Percentiles rank a stretch among this genome's conserved stretches.
These are phyloP conservation scores for Adelognathus sp. DNA, from an alignment of 2,888 invertebrate genomes.

Conservation along the genomic window DNA sequence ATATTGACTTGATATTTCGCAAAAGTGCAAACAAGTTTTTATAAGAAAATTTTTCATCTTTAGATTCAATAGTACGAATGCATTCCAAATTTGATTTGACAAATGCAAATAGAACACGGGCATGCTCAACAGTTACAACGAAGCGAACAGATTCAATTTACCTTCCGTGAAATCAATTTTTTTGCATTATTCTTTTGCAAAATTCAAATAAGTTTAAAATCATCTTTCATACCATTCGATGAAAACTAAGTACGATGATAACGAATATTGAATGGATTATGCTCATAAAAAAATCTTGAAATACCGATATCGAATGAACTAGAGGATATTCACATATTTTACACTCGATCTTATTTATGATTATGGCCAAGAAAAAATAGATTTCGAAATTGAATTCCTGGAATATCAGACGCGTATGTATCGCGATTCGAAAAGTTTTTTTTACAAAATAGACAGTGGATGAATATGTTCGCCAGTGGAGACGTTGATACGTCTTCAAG, in stretches of 20 bases:
- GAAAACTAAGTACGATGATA: not conserved
- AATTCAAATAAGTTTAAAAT: not conserved
- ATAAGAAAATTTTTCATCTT: not conserved
- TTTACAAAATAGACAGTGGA: no score
- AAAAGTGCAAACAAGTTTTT: not conserved
- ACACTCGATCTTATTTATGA: not conserved
- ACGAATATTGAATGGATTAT: not conserved
- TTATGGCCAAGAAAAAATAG: no score
- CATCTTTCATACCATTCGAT: no score
- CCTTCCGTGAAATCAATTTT: not conserved
- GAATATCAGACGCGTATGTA: no score
- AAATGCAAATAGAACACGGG: no score
- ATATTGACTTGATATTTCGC: not conserved
- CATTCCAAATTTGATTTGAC: no score
- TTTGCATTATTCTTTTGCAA: not conserved
- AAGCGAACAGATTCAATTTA: no score
- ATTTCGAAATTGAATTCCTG: no score
- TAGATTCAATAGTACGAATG: not conserved
- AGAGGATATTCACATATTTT: not conserved
- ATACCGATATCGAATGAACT: not conserved
- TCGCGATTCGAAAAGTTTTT: no score
- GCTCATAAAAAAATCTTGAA: not conserved
- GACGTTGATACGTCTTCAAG: not conserved
- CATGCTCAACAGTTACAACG: no score
- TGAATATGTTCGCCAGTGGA: no score